These are phyloP conservation scores for Indicator indicator DNA, from an alignment of 2,113 vertebrate species.

Conservation along the genomic window DNA sequence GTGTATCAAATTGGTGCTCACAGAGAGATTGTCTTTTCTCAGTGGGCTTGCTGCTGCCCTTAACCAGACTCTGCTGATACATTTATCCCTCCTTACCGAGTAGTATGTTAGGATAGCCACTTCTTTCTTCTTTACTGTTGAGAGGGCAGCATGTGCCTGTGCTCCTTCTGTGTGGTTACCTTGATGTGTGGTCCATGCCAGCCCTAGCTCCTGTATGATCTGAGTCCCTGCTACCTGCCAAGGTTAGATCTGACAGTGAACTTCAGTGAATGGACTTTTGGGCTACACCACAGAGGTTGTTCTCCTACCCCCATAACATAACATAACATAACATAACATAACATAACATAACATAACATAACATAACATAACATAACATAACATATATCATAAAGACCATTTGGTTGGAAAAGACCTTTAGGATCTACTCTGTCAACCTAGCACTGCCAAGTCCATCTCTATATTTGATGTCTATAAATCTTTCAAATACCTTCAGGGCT, in stretches of 20 bases:
- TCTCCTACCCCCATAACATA: not conserved
- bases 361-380: not conserved
- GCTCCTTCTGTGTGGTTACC: not conserved
- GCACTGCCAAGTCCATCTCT: not conserved
- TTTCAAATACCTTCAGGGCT: not conserved
- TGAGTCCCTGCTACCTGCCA: not conserved
- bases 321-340: not conserved
- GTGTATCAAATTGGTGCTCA: not conserved
- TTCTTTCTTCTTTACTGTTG: not conserved
- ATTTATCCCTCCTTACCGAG: not conserved
- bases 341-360: not conserved
- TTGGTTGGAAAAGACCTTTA: not conserved
- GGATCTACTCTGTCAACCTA: not conserved
- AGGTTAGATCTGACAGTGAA: not conserved
- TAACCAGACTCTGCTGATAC: not conserved
- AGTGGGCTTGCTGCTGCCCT: not conserved
- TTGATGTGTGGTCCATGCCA: not conserved
- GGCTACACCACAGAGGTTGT: not conserved
- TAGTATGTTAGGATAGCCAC: too few species aligned
- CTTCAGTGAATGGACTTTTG: not conserved
- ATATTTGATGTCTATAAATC: not conserved
- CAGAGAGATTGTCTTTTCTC: not conserved
- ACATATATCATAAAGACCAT: not conserved
- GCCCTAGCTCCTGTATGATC: not conserved
- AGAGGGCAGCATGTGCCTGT: not conserved